Percentiles rank a stretch among this genome's conserved stretches.
These are phyloP conservation scores for Neocrepidodera transversa DNA, from an alignment of 2,888 invertebrate genomes.

Conservation along the genomic window DNA sequence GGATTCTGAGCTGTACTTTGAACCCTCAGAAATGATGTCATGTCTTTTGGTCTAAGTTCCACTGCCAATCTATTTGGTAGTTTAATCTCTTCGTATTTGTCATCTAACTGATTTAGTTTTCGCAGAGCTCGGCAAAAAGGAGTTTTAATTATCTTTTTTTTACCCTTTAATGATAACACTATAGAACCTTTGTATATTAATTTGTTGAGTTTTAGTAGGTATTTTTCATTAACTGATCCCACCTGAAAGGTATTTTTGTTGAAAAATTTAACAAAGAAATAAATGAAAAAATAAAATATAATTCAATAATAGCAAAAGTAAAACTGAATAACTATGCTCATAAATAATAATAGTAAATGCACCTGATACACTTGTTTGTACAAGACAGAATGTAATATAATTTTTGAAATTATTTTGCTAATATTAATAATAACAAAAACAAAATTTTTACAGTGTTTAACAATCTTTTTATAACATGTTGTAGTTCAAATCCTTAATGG, in stretches of 20 bases:
- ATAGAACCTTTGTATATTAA: constrained; percentile 86
- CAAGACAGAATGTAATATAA: no score
- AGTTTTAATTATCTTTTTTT: constrained; percentile 86
- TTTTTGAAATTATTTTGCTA: no score
- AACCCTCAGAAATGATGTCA: constrained; percentile 82
- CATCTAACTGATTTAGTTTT: constrained; percentile 85
- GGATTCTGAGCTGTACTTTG: constrained; percentile 92
- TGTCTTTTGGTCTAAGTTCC: constrained; percentile 77
- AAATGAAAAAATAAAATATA: no score
- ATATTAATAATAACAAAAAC: no score
- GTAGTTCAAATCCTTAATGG: no score
- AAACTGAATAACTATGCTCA: constrained; percentile 1
- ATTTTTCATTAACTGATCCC: constrained; percentile 77
- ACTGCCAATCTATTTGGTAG: constrained; percentile 81
- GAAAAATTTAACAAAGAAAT: no score
- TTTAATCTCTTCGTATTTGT: constrained; percentile 75
- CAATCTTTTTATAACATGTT: no score
- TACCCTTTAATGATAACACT: constrained; percentile 81
- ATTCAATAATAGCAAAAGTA: no score
- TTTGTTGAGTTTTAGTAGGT: constrained; percentile 84
- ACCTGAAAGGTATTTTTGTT: constrained; percentile 53
- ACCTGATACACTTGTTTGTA: no score
- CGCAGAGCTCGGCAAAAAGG: constrained; percentile 91
- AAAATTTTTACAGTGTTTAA: no score
- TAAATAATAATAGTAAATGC: no score